Evolutionary conservation across 2,797 vertebrate genomes (phyloP).

Genomic region (Mormyrus proboscirostris): DNA sequence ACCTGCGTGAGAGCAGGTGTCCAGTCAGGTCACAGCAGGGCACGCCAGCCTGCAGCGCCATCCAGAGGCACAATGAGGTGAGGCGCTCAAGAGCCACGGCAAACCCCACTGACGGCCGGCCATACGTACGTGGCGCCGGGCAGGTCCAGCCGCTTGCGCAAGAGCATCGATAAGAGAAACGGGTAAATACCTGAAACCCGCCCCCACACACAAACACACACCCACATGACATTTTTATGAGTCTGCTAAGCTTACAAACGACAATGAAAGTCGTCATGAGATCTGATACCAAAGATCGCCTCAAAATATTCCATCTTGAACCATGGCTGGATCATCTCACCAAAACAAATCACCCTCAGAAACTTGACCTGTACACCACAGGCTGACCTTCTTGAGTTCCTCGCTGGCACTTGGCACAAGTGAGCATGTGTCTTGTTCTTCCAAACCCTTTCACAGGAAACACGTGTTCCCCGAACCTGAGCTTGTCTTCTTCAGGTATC

Average conservation of each 20-base stretch:
- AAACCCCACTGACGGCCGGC: neutral
- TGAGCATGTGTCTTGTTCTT: neutral
- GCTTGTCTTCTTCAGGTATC: neutral
- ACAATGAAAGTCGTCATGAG: neutral
- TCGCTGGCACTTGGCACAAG: neutral
- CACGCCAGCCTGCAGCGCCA: too few relatives aligned
- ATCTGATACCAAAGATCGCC: neutral
- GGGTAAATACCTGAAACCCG: neutral
- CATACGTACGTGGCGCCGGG: neutral
- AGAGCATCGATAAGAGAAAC: neutral
- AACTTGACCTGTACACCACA: neutral
- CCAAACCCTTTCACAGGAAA: neutral
- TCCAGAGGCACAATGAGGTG: neutral
- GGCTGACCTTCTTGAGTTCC: neutral
- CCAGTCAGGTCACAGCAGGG: neutral
- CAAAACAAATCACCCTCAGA: slow-evolving; percentile 7
- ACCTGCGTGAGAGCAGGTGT: neutral
- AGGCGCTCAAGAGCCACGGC: neutral
- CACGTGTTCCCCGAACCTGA: neutral
- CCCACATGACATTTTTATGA: slow-evolving; percentile 4
- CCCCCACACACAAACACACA: neutral
- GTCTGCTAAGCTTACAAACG: neutral
- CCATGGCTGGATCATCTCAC: neutral
- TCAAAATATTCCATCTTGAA: neutral
- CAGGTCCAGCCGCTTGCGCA: neutral